Evolutionary conservation across 2,888 invertebrate species (phyloP), one percentile per base, ranked within the genome.

Genomic region (Melanotus villosus): DNA sequence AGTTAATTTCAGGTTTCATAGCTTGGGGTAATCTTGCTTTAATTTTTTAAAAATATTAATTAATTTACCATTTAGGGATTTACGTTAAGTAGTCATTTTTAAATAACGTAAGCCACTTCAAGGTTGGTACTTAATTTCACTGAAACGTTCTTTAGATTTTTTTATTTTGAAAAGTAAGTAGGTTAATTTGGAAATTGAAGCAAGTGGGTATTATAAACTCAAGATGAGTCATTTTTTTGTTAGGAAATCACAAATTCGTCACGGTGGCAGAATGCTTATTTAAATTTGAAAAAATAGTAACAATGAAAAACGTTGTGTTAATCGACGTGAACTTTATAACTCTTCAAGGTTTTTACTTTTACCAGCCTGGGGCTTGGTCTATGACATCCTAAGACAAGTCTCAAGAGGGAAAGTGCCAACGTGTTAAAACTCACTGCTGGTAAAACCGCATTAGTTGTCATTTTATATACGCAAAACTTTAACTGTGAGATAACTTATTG

Each of bases 331-430:
- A 71, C 68, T 69, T 72, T 72, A 64, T 69, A 58, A 62, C 38
- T 56, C 60, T 38, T 70, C 74, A 74, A 74, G 74, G 74, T 74
- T 74, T 74, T 74, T 71, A 73, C 74, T 74, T 74, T 74, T 74
- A 74, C 74, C 65, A 56, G 58, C 70, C 62, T 26, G 54, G 50
- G 69, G 67, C 70, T 70, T 70, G 66, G 65, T 70, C 69, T 69
- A 65, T 58, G 72, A 50, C 65, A 70, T 69, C 69, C 59, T 60
- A 66, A 68, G 65, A 67, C 58, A 57, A 32, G 63, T 59, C 34
- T 65, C 64, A 56, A 65, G 65, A 66, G 68, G 59, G 66, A 69
- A 72, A 72, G 65, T 72, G 66, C 56, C 64, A 45, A 64, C 64
- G 64, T 64, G 64, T 64, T 36, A 41, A 26, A 7, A 19, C 47